These are phyloP conservation scores for Aleiodes alternator DNA, from an alignment of 2,888 invertebrate species.

Conservation along the genomic window DNA sequence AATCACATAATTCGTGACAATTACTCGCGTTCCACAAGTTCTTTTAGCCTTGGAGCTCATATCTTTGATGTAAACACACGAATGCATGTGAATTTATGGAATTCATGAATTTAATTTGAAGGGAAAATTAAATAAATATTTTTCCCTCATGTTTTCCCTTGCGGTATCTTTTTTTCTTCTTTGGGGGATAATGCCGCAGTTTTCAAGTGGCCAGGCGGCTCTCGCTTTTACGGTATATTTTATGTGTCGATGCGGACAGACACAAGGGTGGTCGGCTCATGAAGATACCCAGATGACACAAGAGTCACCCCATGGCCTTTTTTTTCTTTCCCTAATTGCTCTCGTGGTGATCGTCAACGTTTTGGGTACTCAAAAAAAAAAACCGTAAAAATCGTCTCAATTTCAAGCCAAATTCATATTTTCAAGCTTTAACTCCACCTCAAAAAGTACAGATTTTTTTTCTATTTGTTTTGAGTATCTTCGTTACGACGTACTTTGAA, in stretches of 20 bases:
- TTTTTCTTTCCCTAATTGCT: conserved; percentile 40
- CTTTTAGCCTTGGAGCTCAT: conserved; percentile 1
- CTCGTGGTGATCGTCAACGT: conserved; percentile 65
- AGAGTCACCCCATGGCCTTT: conserved; percentile 2
- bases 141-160: too few species aligned
- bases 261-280: conserved; percentile 35
- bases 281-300: conserved; percentile 25
- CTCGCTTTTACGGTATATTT: conserved; percentile 2
- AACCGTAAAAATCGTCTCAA: conserved; percentile 7
- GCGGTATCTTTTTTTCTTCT: background rate
- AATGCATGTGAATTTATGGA: background rate
- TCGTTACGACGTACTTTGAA: conserved; percentile 21
- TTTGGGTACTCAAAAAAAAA: background rate
- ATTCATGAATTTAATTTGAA: background rate
- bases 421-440: too few species aligned
- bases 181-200: conserved; percentile 4
- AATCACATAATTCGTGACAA: conserved; percentile 29
- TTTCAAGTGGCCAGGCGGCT: conserved; percentile 15
- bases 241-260: background rate
- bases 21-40: conserved; percentile 18
- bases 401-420: background rate
- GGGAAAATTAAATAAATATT: background rate
- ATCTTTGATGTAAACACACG: background rate
- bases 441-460: background rate
- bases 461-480: background rate